These are phyloP conservation scores for Catocala fraxini DNA, from an alignment of 2,888 invertebrate genomes.

Conservation along the genomic window DNA sequence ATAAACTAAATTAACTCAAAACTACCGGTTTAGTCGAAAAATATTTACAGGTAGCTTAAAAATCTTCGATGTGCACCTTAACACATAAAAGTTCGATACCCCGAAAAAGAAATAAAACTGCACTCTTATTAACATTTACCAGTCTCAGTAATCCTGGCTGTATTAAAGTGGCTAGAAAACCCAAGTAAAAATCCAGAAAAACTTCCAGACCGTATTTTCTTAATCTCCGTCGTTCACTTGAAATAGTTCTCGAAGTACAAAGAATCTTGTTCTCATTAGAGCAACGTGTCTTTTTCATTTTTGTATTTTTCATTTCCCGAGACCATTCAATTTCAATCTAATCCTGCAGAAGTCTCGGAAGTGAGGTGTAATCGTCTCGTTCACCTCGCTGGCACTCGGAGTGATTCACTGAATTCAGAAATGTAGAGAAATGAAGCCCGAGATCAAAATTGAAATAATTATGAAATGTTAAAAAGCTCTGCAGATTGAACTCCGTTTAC, in stretches of 20 bases:
- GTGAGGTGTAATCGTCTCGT: conserved; percentile 68
- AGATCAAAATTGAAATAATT: conserved; percentile 53
- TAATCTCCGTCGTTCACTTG: conserved; percentile 21
- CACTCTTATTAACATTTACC: background rate
- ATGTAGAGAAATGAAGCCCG: conserved; percentile 50
- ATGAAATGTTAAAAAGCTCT: conserved; percentile 37
- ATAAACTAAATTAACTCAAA: no score
- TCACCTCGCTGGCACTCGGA: conserved; percentile 51
- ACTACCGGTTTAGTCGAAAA: no score
- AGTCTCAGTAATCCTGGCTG: conserved; percentile 5
- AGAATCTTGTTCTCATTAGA: conserved; percentile 24
- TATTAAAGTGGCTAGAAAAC: conserved; percentile 6
- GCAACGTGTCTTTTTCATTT: conserved; percentile 23
- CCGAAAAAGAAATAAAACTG: conserved; percentile 5
- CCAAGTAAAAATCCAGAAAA: conserved; percentile 1
- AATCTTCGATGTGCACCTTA: background rate
- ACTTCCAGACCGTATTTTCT: conserved; percentile 16
- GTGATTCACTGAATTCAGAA: conserved; percentile 59
- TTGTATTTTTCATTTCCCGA: conserved; percentile 57
- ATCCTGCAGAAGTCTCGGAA: conserved; percentile 65
- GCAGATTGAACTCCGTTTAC: conserved; percentile 13
- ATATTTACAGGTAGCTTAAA: no score
- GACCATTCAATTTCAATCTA: conserved; percentile 78
- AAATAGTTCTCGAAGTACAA: conserved; percentile 25
- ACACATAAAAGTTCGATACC: background rate